Base-by-base conservation (phyloP, 2,797 vertebrate genomes). In the Ictinia mississippiensis region DNA sequence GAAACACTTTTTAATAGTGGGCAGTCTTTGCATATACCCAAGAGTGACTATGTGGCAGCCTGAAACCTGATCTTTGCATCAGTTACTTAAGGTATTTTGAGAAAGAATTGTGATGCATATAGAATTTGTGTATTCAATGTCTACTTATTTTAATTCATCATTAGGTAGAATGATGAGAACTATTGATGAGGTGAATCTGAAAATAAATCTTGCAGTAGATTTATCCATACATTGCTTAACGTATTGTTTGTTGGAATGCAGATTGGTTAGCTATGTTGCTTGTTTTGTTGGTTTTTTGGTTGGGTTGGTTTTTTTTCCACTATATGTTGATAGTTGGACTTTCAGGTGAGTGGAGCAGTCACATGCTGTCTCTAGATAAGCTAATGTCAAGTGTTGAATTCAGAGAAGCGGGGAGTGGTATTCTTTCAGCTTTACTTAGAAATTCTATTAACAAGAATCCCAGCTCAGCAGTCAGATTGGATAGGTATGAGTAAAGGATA, bases 361-460 rank as follows among this genome's bases (percentile, higher is more conserved):
- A n/a, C 0, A 0, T 68, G 40, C 29, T 42, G 21, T 50, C 58
- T 52, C 26, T 56, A 49, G 33, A 22, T 6, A 6, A 2, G 52
- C 37, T 59, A 33, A 3, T 52, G 38, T 16, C 68, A n/a, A 6
- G 44, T 18, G 15, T 70, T 22, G 31, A 55, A 33, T 65, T 84
- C 45, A 61, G 56, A 74, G 53, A 15, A 42, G 9, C 33, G 18
- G 45, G 66, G 35, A 66, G 29, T 28, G 42, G 8, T 25, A 1
- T 25, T 82, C 16, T 52, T 84, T 31, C 56, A 61, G 78, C 58
- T 94, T 91, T 78, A 2, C 47, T 66, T 67, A 52, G 70, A 82
- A 89, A 93, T 84, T 44, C 50, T 65, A 9, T 75, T 56, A 90
- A 71, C 40, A 92, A 63, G 83, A 93, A 84, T 85, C 81, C 38